Conservation (phyloP, 2,888 invertebrate species). For the Caenorhabditis sp. region DNA sequence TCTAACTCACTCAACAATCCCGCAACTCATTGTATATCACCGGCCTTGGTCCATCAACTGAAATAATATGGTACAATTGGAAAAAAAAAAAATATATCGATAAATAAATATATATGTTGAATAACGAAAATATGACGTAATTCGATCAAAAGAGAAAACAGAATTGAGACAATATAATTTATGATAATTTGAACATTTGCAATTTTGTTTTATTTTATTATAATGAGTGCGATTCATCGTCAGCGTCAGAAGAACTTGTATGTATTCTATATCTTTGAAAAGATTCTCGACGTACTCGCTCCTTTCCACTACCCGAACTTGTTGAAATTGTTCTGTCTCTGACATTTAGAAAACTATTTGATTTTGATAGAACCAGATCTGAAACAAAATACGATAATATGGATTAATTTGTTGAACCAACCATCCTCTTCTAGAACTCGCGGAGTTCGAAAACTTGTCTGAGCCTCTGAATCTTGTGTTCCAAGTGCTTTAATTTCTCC, state of each 20-base stretch:
- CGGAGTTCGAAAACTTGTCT: slow-evolving; percentile 8
- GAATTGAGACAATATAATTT: neutral
- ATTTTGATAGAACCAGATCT: neutral
- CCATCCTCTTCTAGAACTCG: slow-evolving; percentile 9
- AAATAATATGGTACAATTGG: too few species aligned
- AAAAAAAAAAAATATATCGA: neutral
- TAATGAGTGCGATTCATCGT: slow-evolving; percentile 2
- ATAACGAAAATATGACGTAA: neutral
- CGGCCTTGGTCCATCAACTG: neutral
- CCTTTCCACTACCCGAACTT: neutral
- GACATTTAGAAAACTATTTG: slow-evolving; percentile 1
- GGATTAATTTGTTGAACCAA: neutral
- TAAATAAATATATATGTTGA: neutral
- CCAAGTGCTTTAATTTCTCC: slow-evolving; percentile 11
- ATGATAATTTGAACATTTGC: too few species aligned
- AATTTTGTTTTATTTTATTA: too few species aligned
- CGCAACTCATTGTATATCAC: slow-evolving; percentile 37
- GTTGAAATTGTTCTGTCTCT: neutral
- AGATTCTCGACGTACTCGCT: neutral
- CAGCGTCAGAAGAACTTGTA: slow-evolving; percentile 1
- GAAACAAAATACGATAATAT: neutral
- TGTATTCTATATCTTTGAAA: neutral
- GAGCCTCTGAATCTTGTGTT: neutral
- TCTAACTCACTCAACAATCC: slow-evolving; percentile 47
- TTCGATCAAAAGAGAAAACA: neutral